Evolutionary conservation across 2,113 vertebrate species (phyloP).

Genomic region (Oceanites oceanicus): DNA sequence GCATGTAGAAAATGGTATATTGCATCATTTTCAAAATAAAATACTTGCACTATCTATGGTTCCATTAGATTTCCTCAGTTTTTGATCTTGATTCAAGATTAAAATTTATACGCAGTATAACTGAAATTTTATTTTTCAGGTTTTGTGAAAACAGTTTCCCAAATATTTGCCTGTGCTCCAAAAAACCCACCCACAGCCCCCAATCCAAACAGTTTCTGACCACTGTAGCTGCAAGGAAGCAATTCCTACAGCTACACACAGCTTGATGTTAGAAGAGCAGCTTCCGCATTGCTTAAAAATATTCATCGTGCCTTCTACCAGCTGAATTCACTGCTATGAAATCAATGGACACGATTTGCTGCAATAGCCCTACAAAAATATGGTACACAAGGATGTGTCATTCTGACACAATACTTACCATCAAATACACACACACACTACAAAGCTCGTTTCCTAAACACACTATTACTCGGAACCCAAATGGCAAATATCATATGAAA

Average conservation of each 20-base stretch:
- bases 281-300: not conserved
- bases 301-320: not conserved
- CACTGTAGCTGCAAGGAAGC: not conserved
- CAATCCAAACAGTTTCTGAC: not conserved
- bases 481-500: fast-evolving
- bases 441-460: not conserved
- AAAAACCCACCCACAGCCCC: not conserved
- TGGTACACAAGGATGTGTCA: fast-evolving
- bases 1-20: not conserved
- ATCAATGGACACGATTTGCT: not conserved
- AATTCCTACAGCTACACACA: not conserved
- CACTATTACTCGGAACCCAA: not conserved
- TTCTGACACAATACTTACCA: not conserved
- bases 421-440: fast-evolving
- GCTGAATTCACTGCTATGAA: not conserved
- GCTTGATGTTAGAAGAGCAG: not conserved
- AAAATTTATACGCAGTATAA: not conserved
- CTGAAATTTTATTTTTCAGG: not conserved
- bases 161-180: not conserved
- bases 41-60: not conserved
- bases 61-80: not conserved
- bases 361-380: not conserved
- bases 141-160: not conserved
- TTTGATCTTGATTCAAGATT: not conserved
- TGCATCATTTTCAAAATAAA: not conserved